These are phyloP conservation scores for Leucophora obtusa DNA, from an alignment of 2,888 invertebrate species.

Conservation along the genomic window DNA sequence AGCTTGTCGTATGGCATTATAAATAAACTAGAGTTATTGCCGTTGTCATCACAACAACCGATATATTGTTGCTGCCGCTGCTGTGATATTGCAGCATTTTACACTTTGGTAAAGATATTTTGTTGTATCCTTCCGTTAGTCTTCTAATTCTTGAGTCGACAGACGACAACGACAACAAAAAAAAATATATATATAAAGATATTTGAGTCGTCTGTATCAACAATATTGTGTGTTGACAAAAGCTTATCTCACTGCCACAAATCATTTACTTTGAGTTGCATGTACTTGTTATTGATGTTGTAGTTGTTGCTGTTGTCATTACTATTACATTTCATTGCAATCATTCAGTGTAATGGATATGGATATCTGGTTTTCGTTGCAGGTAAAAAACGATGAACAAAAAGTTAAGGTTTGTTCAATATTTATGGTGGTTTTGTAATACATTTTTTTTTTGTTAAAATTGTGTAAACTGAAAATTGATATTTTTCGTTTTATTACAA, in stretches of 20 bases:
- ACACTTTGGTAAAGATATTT: background rate
- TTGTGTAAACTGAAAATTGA: no score
- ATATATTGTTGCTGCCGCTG: background rate
- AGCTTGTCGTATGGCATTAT: background rate
- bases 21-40: constrained; percentile 1
- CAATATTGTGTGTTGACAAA: constrained; percentile 36
- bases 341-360: constrained; percentile 7
- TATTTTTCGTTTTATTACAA: background rate
- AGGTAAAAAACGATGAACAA: background rate
- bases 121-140: background rate
- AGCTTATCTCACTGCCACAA: constrained; percentile 49
- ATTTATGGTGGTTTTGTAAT: background rate
- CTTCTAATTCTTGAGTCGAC: background rate
- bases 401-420: background rate
- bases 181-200: background rate
- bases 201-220: constrained; percentile 18
- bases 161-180: background rate
- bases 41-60: background rate
- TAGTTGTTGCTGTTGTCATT: constrained; percentile 26
- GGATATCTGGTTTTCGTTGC: background rate
- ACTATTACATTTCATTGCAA: constrained; percentile 34
- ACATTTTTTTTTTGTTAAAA: no score
- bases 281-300: constrained; percentile 9
- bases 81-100: constrained; percentile 22
- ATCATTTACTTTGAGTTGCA: constrained; percentile 13